Evolutionary conservation across 1,140 invertebrate genomes (phyloP), one percentile per base, ranked within the genome.

Genomic region (Sarcophaga bullata): DNA sequence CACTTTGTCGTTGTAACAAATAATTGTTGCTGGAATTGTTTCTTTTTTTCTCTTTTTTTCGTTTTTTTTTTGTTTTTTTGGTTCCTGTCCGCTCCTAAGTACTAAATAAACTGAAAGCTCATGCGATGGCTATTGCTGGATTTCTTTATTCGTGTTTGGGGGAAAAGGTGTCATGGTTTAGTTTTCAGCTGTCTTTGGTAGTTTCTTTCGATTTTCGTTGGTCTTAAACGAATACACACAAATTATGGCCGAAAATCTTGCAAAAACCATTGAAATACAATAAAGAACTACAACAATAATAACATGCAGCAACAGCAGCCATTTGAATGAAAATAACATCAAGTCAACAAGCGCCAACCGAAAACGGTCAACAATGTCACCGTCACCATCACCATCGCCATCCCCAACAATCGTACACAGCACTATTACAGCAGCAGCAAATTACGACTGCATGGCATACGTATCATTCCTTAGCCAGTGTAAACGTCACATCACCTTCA

Each of bases 301-400:
- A 37, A 37, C 25, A 19, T 52, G 50, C 48, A 76, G n/a, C 47
- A n/a, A 50, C 48, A 78, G n/a, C 73, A 76, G n/a, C 47, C n/a
- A 58, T 58, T 58, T 37, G 25, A 37, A 37, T 37, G 25, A 58
- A 58, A 58, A 58, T 58, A 58, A 58, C 54, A 58, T 58, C 54
- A 58, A 58, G 54, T 58, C 54, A 50, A 78, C 75, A 78, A 78
- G 75, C 75, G 75, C 75, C 75, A 78, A 78, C 75, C 62, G 19
- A 78, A 50, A 78, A 78, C 75, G 75, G 75, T 78, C 75, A 78
- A 78, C 75, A 78, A 78, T 78, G 75, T 78, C 75, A 78, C 48
- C 48, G 50, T 17, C 62, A 68, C 7, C n/a, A 68, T 9, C n/a
- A 19, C 7, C 62, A 68, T 3, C n/a, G 19, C 62, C 62, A 68